Base-by-base conservation (phyloP, 2,113 vertebrate genomes). In the Carlito syrichta region DNA sequence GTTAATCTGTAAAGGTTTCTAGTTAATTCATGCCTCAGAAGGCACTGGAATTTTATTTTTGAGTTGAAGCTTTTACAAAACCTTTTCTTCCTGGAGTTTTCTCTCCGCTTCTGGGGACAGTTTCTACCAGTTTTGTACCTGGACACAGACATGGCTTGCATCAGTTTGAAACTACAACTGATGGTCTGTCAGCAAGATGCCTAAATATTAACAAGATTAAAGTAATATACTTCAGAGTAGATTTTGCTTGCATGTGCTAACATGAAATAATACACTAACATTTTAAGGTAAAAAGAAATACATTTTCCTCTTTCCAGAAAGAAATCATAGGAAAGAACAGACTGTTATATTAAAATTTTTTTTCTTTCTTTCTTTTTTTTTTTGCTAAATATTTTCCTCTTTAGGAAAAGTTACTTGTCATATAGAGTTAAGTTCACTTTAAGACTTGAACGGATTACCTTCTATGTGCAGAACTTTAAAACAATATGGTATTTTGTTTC, bases 81-180 rank as follows among this genome's bases (percentile, higher is more conserved):
- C 91, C 71, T 86, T 94, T 82, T 38, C 71, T 96, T 94, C 91
- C 94, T 96, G 95, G 91, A 96, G 54, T 97, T 94, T 94, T 83
- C 77, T 48, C 3, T 91, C 73, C 62, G 79, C 27, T 48, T 62
- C 81, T 32, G 60, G 73, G 96, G 97, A 96, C 48, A 66, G 45
- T 97, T 97, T 97, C 92, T 78, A 68, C 89, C 74, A 95, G 92
- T 96, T 98, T 98, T 97, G 82, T 83, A 95, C 89, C 87, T 96
- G 96, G 91, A 94, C 96, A 95, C 91, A 93, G 88, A 92, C 94
- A 91, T 66, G 71, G 91, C 90, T 98, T 23, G 68, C 35, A 50
- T 94, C 71, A 90, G 35, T 96, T 96, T 96, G 71, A 96, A 97
- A 84, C 69, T 58, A 97, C 11, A 62, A 96, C 97, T 88, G 95